phyloP scores from a whole-genome alignment of 2,797 vertebrate genomes.

The Peromyscus aztecus region DNA sequence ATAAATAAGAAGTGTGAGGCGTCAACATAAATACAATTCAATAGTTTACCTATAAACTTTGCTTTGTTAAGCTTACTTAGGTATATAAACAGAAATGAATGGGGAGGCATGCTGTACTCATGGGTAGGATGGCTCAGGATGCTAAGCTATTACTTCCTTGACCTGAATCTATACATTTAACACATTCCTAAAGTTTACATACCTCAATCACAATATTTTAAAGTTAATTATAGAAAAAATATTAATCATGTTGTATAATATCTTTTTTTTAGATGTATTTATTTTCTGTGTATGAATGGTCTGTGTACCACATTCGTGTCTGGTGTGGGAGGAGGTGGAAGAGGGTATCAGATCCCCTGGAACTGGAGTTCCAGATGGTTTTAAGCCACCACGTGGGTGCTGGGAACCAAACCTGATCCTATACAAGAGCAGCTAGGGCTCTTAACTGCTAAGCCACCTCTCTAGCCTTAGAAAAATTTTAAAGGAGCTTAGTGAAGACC shows the following conservation, averaged over 20 bases:
- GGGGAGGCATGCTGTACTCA: not conserved
- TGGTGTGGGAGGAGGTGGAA: not conserved
- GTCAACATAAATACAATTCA: not conserved
- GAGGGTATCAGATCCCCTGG: not conserved
- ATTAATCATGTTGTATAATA: not conserved
- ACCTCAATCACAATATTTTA: constrained; percentile 40
- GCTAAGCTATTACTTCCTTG: constrained; percentile 14
- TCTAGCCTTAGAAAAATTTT: not conserved
- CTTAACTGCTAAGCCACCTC: not conserved
- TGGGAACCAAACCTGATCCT: not conserved
- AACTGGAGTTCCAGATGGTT: too few species aligned
- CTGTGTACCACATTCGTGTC: not conserved
- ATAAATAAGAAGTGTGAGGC: not conserved
- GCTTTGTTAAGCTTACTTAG: constrained; percentile 11
- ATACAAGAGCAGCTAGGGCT: not conserved
- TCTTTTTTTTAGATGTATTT: not conserved
- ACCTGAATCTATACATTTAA: constrained; percentile 42
- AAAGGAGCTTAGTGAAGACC: not conserved
- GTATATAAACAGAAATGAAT: constrained; percentile 14
- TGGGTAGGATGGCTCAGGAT: not conserved
- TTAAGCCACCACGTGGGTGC: not conserved
- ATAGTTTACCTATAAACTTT: not conserved
- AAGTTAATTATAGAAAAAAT: constrained; percentile 46
- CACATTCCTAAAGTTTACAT: constrained; percentile 20
- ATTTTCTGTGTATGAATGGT: not conserved